These are phyloP conservation scores for Pachyramphus minor DNA, from an alignment of 2,113 vertebrate species.

Conservation along the genomic window DNA sequence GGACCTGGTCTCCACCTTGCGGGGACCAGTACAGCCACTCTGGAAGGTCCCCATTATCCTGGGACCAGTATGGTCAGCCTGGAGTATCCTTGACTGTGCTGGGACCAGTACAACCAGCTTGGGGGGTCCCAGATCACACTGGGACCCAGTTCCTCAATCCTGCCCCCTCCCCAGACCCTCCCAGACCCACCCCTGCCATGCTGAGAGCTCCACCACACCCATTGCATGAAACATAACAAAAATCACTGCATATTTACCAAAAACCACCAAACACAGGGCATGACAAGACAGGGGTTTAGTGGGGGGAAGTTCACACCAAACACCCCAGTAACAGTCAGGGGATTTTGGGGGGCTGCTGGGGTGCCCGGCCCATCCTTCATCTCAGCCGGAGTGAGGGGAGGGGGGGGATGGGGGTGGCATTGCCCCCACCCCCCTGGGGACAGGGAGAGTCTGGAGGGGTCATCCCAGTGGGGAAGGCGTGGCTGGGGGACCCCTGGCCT, in stretches of 20 bases:
- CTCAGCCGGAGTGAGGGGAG: background rate
- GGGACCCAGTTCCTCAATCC: background rate
- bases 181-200: fast-evolving
- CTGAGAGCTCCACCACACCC: background rate
- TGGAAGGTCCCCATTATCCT: background rate
- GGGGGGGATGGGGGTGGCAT: too few relatives aligned
- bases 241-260: background rate
- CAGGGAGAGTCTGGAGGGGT: background rate
- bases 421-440: background rate
- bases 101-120: background rate
- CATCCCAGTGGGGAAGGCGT: background rate
- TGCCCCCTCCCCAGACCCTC: background rate
- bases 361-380: conserved; percentile 4
- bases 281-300: background rate
- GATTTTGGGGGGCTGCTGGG: background rate
- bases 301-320: background rate
- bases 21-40: background rate
- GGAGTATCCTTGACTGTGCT: background rate
- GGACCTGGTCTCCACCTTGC: background rate
- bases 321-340: background rate
- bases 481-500: background rate
- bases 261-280: background rate
- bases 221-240: background rate
- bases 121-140: background rate
- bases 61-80: background rate